Evolutionary conservation across 1,140 invertebrate genomes (phyloP).

Genomic region (Olivierus martensii): DNA sequence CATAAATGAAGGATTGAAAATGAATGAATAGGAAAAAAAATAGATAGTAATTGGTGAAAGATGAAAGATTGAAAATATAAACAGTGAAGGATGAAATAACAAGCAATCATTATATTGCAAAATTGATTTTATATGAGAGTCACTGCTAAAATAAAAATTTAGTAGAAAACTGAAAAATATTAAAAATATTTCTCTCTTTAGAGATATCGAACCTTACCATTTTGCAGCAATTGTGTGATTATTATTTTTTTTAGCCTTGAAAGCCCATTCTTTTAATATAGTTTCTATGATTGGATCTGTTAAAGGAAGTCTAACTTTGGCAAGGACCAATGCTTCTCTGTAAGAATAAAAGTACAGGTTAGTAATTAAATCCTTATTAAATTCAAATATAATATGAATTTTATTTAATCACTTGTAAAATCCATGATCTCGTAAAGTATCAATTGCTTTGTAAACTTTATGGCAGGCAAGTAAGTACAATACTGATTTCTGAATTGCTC

Average conservation of each 20-base stretch:
- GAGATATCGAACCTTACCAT: constrained; percentile 40
- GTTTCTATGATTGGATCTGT: constrained; percentile 36
- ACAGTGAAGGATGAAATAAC: too few species aligned
- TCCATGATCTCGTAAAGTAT: constrained; percentile 36
- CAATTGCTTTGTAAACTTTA: constrained; percentile 43
- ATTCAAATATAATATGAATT: too few species aligned
- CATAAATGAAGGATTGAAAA: too few species aligned
- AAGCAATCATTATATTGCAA: too few species aligned
- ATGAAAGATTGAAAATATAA: too few species aligned
- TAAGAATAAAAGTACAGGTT: constrained; percentile 32
- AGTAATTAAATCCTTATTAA: too few species aligned
- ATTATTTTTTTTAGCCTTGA: constrained; percentile 30
- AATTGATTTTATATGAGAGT: too few species aligned
- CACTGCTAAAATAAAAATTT: too few species aligned
- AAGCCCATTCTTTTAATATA: constrained; percentile 40
- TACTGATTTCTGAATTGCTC: constrained; percentile 41
- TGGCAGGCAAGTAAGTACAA: constrained; percentile 45
- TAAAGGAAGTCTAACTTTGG: constrained; percentile 38
- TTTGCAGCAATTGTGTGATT: constrained; percentile 42
- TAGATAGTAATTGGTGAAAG: too few species aligned
- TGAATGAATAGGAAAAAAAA: too few species aligned
- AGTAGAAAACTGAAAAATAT: too few species aligned
- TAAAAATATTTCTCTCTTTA: too few species aligned
- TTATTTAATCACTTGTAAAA: not conserved
- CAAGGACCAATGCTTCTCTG: constrained; percentile 46